These are phyloP conservation scores for Sepioteuthis lessoniana DNA, from an alignment of 2,888 invertebrate species.

Conservation along the genomic window DNA sequence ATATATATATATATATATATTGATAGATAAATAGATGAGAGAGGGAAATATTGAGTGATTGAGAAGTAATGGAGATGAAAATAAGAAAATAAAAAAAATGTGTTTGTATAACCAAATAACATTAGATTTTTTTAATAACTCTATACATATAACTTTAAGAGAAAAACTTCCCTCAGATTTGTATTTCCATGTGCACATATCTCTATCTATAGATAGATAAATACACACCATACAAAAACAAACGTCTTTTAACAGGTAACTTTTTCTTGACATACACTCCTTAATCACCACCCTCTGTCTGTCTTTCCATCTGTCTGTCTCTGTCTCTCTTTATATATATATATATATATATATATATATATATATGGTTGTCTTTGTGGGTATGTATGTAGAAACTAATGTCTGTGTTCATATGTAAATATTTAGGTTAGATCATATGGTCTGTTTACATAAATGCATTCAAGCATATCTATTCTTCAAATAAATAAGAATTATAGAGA, in stretches of 20 bases:
- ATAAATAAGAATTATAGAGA: neutral
- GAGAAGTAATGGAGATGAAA: neutral
- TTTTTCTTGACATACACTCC: too few relatives aligned
- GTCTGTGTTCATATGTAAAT: neutral
- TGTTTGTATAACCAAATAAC: neutral
- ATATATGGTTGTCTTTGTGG: neutral
- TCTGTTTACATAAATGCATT: neutral
- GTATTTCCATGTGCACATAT: neutral
- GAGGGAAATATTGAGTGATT: neutral
- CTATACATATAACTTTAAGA: neutral
- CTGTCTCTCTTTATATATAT: neutral
- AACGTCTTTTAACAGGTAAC: neutral
- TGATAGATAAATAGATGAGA: neutral
- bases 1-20: neutral
- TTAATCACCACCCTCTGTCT: too few relatives aligned
- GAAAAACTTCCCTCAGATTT: neutral
- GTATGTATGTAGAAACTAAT: neutral
- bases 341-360: neutral
- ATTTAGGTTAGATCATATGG: neutral
- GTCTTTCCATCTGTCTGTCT: too few relatives aligned
- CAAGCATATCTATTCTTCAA: neutral
- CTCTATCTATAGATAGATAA: neutral
- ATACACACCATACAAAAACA: neutral
- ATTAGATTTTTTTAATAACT: neutral
- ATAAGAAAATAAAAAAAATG: neutral